Evolutionary conservation across 2,888 invertebrate genomes (phyloP), one percentile per base, ranked within the genome.

Genomic region (Ophonus ardosiacus): DNA sequence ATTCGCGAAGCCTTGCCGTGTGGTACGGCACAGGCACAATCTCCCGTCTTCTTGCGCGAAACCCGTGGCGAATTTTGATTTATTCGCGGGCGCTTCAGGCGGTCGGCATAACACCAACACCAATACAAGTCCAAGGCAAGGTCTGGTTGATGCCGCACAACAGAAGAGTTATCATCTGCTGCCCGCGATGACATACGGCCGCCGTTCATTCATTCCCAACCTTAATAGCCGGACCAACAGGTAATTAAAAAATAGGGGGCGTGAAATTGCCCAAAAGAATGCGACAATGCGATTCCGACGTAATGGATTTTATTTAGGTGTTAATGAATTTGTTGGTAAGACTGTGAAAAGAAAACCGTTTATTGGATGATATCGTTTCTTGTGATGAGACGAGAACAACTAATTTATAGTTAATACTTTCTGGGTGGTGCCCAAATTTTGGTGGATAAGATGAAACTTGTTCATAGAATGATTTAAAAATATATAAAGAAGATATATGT

Each of bases 91-190:
- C 13, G 43, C 43, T 13, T 13, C 10, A 4, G 13, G 43, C 43
- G 43, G 43, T 51, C 13, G 31, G 56, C 56, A 31, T 31, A 31
- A 31, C 31, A 31, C 31, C 31, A 31, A 31, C 31, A 31, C 31
- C 31, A 31, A 31, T 31, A 31, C 31, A 31, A 31, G 31, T 31
- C 31, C 68, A 68, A 68, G 24, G 68, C 13, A 40, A 10, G 15
- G 68, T 17, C 15, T 31, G 38, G 38, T 51, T 74, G 71, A 40
- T 74, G 71, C 71, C 68, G 43, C 40, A 63, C 24, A 68, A 38
- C 71, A 74, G 71, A 74, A 74, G 71, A 74, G 71, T 74, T 74
- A 74, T 74, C 71, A 74, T 74, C 71, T 74, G 71, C 18, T 40
- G 17, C 31, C 38, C 31, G 31, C 71, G 71, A 74, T 74, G 71